Percentiles rank a stretch among this genome's conserved stretches.
phyloP scores from a whole-genome alignment of 2,888 invertebrate genomes.

The Lepidochrysops patricia region DNA sequence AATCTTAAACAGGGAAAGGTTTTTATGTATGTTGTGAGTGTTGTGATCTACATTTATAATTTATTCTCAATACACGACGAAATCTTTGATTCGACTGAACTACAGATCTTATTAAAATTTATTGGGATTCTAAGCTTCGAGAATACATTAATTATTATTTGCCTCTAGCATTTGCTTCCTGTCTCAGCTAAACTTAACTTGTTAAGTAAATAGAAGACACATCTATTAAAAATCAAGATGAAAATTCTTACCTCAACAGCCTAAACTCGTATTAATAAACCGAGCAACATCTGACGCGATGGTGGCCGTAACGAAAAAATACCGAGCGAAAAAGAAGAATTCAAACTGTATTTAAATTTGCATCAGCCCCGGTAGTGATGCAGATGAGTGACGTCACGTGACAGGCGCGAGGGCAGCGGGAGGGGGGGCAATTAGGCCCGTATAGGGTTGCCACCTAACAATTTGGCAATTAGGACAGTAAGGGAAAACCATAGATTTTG shows the following conservation, averaged over 20 bases:
- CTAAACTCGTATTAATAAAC: constrained; percentile 1
- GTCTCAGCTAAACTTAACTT: too few species aligned
- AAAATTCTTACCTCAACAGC: too few species aligned
- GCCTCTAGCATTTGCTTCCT: too few species aligned
- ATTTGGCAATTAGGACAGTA: background rate
- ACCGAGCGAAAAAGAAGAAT: constrained; percentile 43
- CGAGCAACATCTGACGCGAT: constrained; percentile 34
- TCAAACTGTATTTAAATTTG: constrained; percentile 59
- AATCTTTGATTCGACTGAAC: background rate
- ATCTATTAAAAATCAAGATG: too few species aligned
- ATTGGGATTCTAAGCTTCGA: too few species aligned
- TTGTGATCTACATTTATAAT: background rate
- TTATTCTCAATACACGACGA: background rate
- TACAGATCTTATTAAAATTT: too few species aligned
- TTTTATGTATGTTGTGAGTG: constrained; percentile 4
- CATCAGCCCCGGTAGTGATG: constrained; percentile 50
- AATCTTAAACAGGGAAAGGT: background rate
- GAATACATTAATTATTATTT: too few species aligned
- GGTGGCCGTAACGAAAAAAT: constrained; percentile 36
- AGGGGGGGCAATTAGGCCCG: background rate
- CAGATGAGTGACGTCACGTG: constrained; percentile 67
- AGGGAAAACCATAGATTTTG: too few species aligned
- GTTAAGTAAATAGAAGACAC: too few species aligned
- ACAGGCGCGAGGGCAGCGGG: constrained; percentile 21
- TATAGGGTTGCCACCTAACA: background rate